These are phyloP conservation scores for Galerucella calmariensis DNA, from an alignment of 2,888 invertebrate genomes.

Conservation along the genomic window DNA sequence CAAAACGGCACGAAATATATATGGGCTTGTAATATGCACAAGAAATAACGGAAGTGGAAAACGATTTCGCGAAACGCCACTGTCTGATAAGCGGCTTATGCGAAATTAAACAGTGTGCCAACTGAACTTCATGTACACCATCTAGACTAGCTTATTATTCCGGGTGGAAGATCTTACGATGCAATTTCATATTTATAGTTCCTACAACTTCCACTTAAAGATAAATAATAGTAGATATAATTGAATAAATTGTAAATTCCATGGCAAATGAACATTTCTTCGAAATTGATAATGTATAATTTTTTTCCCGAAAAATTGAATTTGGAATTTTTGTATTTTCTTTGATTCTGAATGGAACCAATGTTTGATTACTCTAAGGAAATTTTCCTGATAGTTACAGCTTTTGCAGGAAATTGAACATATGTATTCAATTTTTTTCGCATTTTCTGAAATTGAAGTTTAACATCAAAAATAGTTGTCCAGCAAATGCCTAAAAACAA, in stretches of 20 bases:
- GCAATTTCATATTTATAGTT: conserved; percentile 1
- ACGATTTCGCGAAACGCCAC: neutral
- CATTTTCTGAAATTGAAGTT: too few species aligned
- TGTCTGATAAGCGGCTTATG: neutral
- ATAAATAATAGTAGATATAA: neutral
- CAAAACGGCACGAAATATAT: too few species aligned
- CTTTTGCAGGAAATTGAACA: too few species aligned
- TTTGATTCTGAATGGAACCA: too few species aligned
- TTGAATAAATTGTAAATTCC: neutral
- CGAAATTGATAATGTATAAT: neutral
- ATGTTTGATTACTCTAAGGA: too few species aligned
- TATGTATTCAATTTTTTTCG: too few species aligned
- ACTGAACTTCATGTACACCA: neutral
- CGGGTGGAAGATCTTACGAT: neutral
- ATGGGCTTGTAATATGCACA: neutral
- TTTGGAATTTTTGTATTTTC: too few species aligned
- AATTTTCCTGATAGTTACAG: too few species aligned
- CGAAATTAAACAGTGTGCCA: neutral
- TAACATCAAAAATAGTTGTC: too few species aligned
- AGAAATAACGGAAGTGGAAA: neutral
- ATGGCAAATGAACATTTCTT: neutral
- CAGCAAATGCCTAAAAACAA: too few species aligned
- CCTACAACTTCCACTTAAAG: neutral
- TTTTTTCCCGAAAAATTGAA: too few species aligned
- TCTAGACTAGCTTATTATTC: neutral